A percentile compares a stretch with the other conserved stretches of the same genome.
Evolutionary conservation across 2,113 vertebrate genomes (phyloP).

Genomic region (Grammomys dolichurus): DNA sequence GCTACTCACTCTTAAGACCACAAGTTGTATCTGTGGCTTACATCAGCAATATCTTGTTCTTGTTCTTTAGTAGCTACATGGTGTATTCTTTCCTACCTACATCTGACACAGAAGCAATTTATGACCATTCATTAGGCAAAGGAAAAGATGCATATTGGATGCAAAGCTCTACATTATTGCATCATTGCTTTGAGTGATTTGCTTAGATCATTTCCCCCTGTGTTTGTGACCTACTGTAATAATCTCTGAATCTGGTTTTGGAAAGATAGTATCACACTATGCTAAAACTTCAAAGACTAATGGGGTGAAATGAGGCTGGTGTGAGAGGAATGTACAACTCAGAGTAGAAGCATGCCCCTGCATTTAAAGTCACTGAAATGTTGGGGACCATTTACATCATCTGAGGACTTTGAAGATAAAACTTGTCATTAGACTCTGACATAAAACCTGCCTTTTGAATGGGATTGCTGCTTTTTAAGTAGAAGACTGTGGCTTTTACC

Average conservation of each 20-base stretch:
- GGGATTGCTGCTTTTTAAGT: neutral
- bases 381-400: neutral
- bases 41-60: neutral
- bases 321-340: neutral
- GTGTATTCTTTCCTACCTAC: neutral
- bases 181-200: neutral
- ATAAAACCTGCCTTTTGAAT: neutral
- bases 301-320: neutral
- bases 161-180: neutral
- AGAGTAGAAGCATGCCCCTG: neutral
- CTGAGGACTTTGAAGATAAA: neutral
- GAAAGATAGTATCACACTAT: neutral
- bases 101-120: neutral
- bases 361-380: neutral
- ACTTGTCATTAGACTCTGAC: neutral
- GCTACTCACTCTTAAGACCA: neutral
- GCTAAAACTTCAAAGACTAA: neutral
- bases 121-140: neutral
- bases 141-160: neutral
- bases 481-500: neutral
- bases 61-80: neutral
- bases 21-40: neutral
- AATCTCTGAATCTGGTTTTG: too few relatives aligned
- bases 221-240: neutral
- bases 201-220: too few relatives aligned